These are phyloP conservation scores for Protaetia brevitarsis DNA, from an alignment of 1,140 invertebrate genomes.

Conservation along the genomic window DNA sequence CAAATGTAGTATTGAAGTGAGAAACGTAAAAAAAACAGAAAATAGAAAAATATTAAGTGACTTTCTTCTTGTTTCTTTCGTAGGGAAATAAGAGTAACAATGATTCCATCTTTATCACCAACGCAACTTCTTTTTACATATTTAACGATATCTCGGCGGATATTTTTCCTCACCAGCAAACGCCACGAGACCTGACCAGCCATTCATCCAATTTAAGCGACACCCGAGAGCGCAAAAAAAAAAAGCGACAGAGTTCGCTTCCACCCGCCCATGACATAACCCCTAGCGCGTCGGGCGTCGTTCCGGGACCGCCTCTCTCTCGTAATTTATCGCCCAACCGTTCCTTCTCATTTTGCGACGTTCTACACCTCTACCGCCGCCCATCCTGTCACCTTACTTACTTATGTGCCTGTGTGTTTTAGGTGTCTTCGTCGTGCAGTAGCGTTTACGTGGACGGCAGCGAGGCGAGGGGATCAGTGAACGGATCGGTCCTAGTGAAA, in stretches of 20 bases:
- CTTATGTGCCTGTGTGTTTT: conserved; percentile 12
- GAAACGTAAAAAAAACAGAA: too few relatives aligned
- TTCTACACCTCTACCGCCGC: neutral
- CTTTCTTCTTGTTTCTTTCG: too few relatives aligned
- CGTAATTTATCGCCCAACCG: conserved; percentile 1
- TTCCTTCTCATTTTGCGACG: neutral
- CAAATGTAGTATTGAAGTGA: too few relatives aligned
- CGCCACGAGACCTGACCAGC: too few relatives aligned
- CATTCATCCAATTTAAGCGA: too few relatives aligned
- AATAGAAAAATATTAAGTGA: too few relatives aligned
- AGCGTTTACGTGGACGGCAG: conserved; percentile 96
- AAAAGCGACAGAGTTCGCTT: neutral
- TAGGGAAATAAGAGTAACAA: too few relatives aligned
- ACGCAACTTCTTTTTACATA: too few relatives aligned
- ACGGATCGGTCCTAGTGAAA: conserved; percentile 90
- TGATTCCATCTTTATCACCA: too few relatives aligned
- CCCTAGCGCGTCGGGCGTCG: neutral
- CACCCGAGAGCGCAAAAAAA: neutral
- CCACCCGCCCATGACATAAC: neutral
- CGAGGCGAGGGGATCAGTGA: conserved; percentile 90
- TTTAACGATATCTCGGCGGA: too few relatives aligned
- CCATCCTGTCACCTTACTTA: neutral
- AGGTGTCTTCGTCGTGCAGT: conserved; percentile 95
- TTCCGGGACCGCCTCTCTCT: neutral
- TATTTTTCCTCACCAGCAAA: too few relatives aligned